Evolutionary conservation across 2,888 invertebrate genomes (phyloP), one percentile per base, ranked within the genome.

Genomic region (Dorcus hopei): DNA sequence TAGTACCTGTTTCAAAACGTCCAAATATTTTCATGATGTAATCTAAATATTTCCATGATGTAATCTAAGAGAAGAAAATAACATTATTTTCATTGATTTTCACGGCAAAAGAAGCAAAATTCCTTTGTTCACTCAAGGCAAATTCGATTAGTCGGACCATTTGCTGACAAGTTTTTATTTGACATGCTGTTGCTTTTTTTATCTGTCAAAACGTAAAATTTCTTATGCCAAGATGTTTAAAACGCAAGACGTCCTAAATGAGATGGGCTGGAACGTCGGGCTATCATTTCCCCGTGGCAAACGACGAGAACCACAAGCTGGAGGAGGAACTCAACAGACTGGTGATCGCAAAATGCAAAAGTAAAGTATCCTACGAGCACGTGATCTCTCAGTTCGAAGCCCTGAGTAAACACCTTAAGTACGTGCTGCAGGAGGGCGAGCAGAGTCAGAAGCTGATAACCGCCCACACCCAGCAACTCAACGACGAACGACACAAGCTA

Each of bases 261-360:
- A n/a, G n/a, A n/a, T n/a, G n/a, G n/a, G n/a, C 2, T 91, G 90
- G 88, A 83, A 84, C 56, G 85, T 88, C 70, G n/a, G 91, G 91
- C 5, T 89, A 89, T 59, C 87, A 88, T 70, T 84, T 91, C 67
- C 93, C 93, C 3, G 83, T 93, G 61, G 90, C 93, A 0, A 90
- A 89, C 78, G 82, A 85, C 47, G 88, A 88, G 70, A 93, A 93
- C 71, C 80, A 80, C 68, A 72, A 69, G 40, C 72, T 86, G 33
- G 83, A 86, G 70, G 74, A 78, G 58, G 79, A 84, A 77, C 80
- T 85, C 8, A 77, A 77, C 23, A 71, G 74, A 42, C 70, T 85
- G 71, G 75, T 79, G 50, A 79, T 82, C 23, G 68, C 78, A 41
- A 84, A 84, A 64, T 75, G 77, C 4, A 77, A 80, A 49, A 72